Evolutionary conservation across 2,888 invertebrate genomes (phyloP).

Genomic region (Brachynemurus nebulosus): DNA sequence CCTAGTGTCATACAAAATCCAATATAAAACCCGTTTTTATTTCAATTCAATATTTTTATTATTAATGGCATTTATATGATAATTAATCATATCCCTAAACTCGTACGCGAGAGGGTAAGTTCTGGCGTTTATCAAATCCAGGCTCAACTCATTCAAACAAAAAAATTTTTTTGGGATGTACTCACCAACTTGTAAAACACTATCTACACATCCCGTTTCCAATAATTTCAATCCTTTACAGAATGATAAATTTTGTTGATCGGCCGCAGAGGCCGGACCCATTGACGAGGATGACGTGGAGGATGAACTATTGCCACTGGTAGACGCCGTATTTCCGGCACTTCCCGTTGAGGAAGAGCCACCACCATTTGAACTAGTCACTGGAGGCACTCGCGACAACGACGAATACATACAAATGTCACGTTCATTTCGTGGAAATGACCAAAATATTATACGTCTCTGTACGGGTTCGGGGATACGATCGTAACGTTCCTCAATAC

Average conservation of each 20-base stretch:
- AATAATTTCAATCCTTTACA: conserved; percentile 74
- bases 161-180: no score
- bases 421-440: conserved; percentile 74
- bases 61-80: no score
- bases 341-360: conserved; percentile 3
- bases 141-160: no score
- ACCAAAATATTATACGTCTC: conserved; percentile 76
- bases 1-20: no score
- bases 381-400: conserved; percentile 42
- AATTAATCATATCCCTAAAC: no score
- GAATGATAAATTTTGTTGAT: conserved; percentile 71
- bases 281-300: conserved; percentile 8
- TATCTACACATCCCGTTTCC: conserved; percentile 70
- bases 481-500: conserved; percentile 74
- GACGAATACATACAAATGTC: conserved; percentile 86
- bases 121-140: no score
- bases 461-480: conserved; percentile 83
- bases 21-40: no score
- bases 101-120: no score
- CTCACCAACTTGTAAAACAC: conserved; percentile 82
- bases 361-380: conserved; percentile 21
- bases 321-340: no score
- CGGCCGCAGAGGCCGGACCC: conserved; percentile 30
- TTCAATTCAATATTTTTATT: no score
- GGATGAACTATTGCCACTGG: conserved; percentile 24